Evolutionary conservation across 2,113 vertebrate species (phyloP).

Genomic region (Irena cyanogastra): DNA sequence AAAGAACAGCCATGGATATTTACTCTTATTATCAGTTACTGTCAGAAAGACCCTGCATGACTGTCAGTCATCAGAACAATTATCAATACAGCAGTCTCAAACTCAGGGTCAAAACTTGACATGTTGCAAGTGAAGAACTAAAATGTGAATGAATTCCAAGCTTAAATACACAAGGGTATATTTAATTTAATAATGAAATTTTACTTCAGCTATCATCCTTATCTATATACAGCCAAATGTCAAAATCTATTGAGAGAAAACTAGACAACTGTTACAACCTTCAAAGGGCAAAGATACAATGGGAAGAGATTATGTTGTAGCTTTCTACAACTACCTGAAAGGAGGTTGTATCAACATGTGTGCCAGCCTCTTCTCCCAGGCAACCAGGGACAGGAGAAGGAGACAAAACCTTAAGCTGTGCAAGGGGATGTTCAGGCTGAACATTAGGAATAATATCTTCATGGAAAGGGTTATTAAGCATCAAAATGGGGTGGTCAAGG

Average conservation of each 20-base stretch:
- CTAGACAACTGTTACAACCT: not conserved
- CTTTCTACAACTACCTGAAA: not conserved
- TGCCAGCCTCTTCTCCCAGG: not conserved
- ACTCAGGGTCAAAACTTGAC: not conserved
- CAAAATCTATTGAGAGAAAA: not conserved
- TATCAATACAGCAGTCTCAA: not conserved
- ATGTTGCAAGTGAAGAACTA: not conserved
- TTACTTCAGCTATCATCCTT: not conserved
- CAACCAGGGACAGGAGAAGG: fast-evolving
- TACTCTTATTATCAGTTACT: not conserved
- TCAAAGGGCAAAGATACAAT: not conserved
- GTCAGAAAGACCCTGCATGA: not conserved
- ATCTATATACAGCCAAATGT: not conserved
- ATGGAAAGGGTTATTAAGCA: not conserved
- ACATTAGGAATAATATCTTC: not conserved
- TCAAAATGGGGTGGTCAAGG: fast-evolving
- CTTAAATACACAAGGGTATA: not conserved
- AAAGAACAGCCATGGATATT: not conserved
- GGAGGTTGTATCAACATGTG: too few species aligned
- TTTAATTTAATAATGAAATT: not conserved
- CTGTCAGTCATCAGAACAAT: not conserved
- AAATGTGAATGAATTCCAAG: not conserved
- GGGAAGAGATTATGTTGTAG: not conserved
- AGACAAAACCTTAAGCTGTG: too few species aligned
- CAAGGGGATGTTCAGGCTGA: not conserved